Evolutionary conservation across 2,113 vertebrate genomes (phyloP), one percentile per base, ranked within the genome.

Genomic region (Pseudopipra pipra): DNA sequence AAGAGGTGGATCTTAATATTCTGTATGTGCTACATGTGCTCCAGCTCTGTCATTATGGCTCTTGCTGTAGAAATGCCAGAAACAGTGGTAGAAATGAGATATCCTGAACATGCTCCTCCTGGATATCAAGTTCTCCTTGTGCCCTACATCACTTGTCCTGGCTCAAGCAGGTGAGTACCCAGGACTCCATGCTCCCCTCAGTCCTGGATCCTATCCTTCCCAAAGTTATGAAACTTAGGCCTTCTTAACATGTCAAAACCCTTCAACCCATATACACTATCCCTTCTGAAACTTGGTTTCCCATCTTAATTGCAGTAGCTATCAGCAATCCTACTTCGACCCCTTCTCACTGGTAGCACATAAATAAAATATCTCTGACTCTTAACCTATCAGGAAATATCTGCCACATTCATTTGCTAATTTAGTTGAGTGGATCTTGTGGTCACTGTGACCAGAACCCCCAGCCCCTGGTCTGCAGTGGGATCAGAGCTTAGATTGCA

Each of bases 351-450:
- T 5, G 56, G 14, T 9, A 56, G 41, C 15, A n/a, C 19, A 11
- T 41, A 51, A 62, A 77, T 8, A 89, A 81, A 81, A 52, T 4
- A 46, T 2, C 12, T 33, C 52, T 67, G 16, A 10, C 37, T 27
- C 7, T 49, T 58, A 6, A 44, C 33, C 44, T 61, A 17, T 16
- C 5, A 14, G 71, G 9, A 71, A 49, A 14, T 14, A 31, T 6
- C 2, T 3, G 43, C 21, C 21, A 47, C 14, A 1, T 33, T 74
- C 0, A 0, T 21, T 33, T 6, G 22, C 24, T 39, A 19, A 10
- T 46, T 46, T 6, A 31, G 7, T 4, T 17, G 23, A 51, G 12
- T 8, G 9, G 31, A 35, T n/a, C 8, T 3, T 25, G 65, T 5
- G 39, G 33, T 16, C 16, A 2, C 30, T 4, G 30, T 10, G 58